Percentiles rank a stretch among this genome's conserved stretches.
These are phyloP conservation scores for Ptychodera flava DNA, from an alignment of 35 echinoderm and acorn worm species.

Conservation along the genomic window DNA sequence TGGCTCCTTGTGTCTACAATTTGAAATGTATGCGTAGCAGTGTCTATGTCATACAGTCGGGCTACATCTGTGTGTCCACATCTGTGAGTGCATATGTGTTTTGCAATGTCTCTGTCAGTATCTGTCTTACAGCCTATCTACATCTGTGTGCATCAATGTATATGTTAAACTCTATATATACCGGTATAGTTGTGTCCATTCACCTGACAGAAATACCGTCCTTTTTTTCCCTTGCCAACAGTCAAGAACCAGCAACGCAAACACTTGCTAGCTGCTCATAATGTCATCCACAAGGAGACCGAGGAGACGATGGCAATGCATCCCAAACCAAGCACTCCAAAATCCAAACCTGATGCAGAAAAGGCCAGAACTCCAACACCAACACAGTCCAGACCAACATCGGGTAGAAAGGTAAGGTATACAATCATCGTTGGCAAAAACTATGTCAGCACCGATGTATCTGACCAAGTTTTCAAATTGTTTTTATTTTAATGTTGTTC, in stretches of 20 bases:
- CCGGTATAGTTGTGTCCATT: no score
- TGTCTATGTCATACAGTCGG: no score
- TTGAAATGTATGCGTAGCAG: no score
- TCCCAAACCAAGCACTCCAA: constrained; percentile 18
- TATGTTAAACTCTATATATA: background rate
- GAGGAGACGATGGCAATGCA: constrained; percentile 50
- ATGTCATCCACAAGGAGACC: constrained; percentile 71
- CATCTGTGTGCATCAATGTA: background rate
- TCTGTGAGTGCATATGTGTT: background rate
- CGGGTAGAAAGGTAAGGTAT: no score
- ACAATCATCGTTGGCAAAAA: no score
- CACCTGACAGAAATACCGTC: no score
- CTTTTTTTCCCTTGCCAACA: no score
- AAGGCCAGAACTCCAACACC: background rate
- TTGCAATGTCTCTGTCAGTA: background rate
- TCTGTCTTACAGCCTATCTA: background rate
- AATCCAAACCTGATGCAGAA: constrained; percentile 5
- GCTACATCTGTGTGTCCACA: background rate
- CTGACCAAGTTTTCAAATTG: no score
- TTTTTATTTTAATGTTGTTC: no score
- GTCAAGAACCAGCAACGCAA: constrained; percentile 75
- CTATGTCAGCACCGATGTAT: no score
- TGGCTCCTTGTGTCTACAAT: no score
- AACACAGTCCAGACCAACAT: no score
- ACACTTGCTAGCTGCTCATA: constrained; percentile 80